Conservation (phyloP, 2,888 invertebrate species). For the Cosmia trapezina region DNA sequence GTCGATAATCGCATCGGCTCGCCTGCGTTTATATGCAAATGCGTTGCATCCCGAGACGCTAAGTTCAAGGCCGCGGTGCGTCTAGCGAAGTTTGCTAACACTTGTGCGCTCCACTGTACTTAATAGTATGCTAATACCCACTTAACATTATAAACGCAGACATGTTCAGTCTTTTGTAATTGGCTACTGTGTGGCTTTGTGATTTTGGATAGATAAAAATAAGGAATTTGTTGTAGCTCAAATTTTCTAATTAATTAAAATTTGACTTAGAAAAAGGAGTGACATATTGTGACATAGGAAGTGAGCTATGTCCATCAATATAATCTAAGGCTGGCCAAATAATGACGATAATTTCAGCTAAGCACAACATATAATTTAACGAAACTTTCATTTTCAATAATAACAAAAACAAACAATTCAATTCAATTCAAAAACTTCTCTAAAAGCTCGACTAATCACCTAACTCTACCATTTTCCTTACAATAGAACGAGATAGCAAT, state of each 20-base stretch:
- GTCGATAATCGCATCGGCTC: slow-evolving; percentile 74
- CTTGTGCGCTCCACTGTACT: slow-evolving; percentile 72
- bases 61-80: slow-evolving; percentile 86
- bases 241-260: not conserved
- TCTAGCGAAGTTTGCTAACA: slow-evolving; percentile 67
- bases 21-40: slow-evolving; percentile 86
- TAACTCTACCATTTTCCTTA: slow-evolving; percentile 1
- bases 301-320: not conserved
- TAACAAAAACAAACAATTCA: too few species aligned
- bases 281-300: not conserved
- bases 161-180: slow-evolving; percentile 27
- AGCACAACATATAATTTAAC: too few species aligned
- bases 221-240: not conserved
- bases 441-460: not conserved
- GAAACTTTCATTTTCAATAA: slow-evolving; percentile 4
- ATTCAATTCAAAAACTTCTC: not conserved
- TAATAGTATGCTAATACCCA: slow-evolving; percentile 57
- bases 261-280: not conserved
- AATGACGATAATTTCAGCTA: not conserved
- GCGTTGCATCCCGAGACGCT: slow-evolving; percentile 80
- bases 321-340: not conserved
- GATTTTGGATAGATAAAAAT: not conserved
- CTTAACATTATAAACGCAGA: slow-evolving; percentile 33
- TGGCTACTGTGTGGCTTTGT: slow-evolving; percentile 13
- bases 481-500: slow-evolving; percentile 7